Base-by-base conservation (phyloP, 2,797 vertebrate species). In the Todus mexicanus region DNA sequence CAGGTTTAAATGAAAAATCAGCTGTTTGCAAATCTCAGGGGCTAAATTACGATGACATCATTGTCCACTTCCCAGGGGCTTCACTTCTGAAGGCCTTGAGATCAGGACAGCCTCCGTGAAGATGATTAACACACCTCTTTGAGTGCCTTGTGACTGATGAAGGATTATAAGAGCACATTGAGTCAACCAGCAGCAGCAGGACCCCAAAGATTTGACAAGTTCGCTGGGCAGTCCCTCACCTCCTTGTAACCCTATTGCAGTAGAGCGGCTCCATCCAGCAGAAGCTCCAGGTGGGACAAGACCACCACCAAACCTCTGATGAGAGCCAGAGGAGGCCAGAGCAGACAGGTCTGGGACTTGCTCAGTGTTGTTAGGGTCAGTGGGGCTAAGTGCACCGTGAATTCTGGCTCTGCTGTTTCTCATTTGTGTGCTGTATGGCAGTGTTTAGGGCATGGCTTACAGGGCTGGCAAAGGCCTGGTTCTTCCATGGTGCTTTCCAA, bases 331-430 rank as follows among this genome's bases (percentile, higher is more conserved):
- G 27, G 63, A 76, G 38, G 20, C 47, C 56, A 9, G 3, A 22
- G 21, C 42, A 77, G 18, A 35, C 14, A 15, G 3, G 25, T 6
- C 12, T 29, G 33, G 11, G 6, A 31, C 42, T 68, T 2, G 2
- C 22, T n/a, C 31, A 11, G 8, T 3, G 31, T 26, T 70, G 10
- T 5, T 18, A 74, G 40, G 16, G 29, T 19, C 16, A 19, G 19
- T 2, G 5, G 4, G 53, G 43, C n/a, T 14, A 53, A 68, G 64
- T 4, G 27, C 1, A 3, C 0, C 0, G 8, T 8, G 19, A 47
- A 19, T 43, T 60, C 48, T 2, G 11, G 53, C 21, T 25, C 47
- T 7, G 9, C 53, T 64, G 74, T 38, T 92, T 71, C 71, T 68
- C 71, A 13, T 72, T 40, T 51, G 17, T 2, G 1, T 61, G 68